These are phyloP conservation scores for Drosophila buzzatii DNA, from an alignment of 2,888 invertebrate species.

Conservation along the genomic window DNA sequence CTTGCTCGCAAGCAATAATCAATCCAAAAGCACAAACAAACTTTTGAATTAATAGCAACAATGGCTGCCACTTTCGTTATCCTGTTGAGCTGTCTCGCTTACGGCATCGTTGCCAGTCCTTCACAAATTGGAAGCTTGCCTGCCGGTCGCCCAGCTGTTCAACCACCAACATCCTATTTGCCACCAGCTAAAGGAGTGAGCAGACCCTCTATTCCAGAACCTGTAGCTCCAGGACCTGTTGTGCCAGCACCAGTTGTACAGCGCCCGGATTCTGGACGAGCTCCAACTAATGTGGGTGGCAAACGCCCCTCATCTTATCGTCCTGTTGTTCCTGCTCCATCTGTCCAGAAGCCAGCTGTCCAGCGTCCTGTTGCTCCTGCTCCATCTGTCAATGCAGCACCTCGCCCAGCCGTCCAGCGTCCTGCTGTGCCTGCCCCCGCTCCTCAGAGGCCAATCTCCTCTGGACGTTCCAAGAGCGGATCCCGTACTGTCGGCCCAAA, in stretches of 20 bases:
- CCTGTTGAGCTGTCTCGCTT: constrained; percentile 16
- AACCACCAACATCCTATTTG: background rate
- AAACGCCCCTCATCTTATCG: background rate
- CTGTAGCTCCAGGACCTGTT: background rate
- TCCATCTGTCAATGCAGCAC: background rate
- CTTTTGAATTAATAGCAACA: constrained; percentile 1
- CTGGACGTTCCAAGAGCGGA: background rate
- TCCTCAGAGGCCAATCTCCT: background rate
- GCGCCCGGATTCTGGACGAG: too few species aligned
- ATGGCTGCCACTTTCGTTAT: constrained; percentile 17
- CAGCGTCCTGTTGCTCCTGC: background rate
- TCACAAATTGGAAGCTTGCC: background rate
- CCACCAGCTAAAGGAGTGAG: background rate
- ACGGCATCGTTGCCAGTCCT: constrained; percentile 7
- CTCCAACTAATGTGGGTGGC: background rate
- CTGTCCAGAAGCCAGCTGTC: background rate
- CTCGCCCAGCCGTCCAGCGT: background rate
- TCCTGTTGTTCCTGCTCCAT: background rate
- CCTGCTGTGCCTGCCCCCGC: background rate
- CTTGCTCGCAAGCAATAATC: constrained; percentile 12
- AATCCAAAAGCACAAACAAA: background rate
- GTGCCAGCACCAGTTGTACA: background rate
- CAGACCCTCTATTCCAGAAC: background rate
- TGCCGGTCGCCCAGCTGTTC: background rate
- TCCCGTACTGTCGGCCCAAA: background rate